Base-by-base conservation (phyloP, 1,140 invertebrate species). In the Cotesia glomerata region DNA sequence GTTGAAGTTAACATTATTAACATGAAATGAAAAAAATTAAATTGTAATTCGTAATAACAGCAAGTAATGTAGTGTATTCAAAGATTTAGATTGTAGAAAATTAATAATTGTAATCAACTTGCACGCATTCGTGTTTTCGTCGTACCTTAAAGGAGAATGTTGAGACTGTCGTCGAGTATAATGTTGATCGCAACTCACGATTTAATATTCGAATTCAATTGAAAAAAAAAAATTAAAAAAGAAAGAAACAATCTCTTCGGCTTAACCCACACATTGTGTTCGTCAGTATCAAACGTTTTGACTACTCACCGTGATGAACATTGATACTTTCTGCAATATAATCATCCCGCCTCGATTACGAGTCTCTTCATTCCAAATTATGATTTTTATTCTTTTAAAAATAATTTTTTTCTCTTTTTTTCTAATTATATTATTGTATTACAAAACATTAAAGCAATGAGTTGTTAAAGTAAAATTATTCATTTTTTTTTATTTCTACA, bases 351-450 rank as follows among this genome's bases (percentile, higher is more conserved):
- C 39, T 16, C 26, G 18, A 32, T 49, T 14, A 16, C 36, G 73
- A 76, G 75, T 81, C 39, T 81, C 74, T 80, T 79, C 81, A 82
- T 82, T 82, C 79, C 81, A 75, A 77, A 69, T 74, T 77, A 72
- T 77, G 77, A 73, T 80, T 79, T 69, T 72, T 64, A 68, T 56
- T 36, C 70, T 64, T 76, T 75, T 71, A 66, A 34, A 67, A 69
- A 72, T 13, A 49, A 61, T 18, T 65, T 18, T 18, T 49, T 65
- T 16, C 18, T 51, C 18, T 65, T 18, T 51, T 65, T 65, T 65
- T n/a, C 3, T 26, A 5, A 65, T 51, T 11, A 18, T 11, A 32
- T 49, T 9, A 18, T 8, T 65, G 39, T 65, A 49, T 9, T 13
- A 49, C 39, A 49, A 51, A 26, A 65, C 39, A 65, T 51, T 65